phyloP scores from a whole-genome alignment of 92 coral and sea anemone genomes.

The Phenganax stokvisi region DNA sequence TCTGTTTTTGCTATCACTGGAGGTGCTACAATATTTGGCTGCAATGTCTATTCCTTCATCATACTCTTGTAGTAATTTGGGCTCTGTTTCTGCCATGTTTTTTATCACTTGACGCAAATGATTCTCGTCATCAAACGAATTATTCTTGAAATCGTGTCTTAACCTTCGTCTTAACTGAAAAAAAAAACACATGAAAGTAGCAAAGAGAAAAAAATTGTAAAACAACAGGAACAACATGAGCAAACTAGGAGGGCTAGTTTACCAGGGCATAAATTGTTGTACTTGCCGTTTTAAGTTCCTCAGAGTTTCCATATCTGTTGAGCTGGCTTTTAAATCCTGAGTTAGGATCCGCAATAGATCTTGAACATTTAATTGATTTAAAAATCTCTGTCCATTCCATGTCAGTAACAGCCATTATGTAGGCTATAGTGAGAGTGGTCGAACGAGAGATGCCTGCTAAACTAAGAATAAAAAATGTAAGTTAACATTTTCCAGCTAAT shows the following conservation, averaged over 20 bases:
- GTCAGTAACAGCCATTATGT: conserved; percentile 77
- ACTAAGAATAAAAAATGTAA: conserved; percentile 37
- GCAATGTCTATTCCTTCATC: conserved; percentile 19
- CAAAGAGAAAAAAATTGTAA: no score
- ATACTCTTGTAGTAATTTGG: not conserved
- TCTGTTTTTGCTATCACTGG: not conserved
- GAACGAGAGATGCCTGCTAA: conserved; percentile 89
- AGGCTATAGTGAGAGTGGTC: conserved; percentile 78
- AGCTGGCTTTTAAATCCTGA: conserved; percentile 85
- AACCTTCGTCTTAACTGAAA: conserved; percentile 19
- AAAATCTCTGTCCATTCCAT: conserved; percentile 74
- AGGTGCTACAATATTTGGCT: conserved; percentile 19
- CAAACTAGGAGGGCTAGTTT: no score
- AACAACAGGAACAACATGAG: no score
- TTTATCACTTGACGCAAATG: not conserved
- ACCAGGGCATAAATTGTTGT: not conserved
- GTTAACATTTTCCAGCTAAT: not conserved
- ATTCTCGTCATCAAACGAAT: conserved; percentile 39
- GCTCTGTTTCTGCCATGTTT: conserved; percentile 20
- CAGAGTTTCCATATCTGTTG: conserved; percentile 62
- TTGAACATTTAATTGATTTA: conserved; percentile 63
- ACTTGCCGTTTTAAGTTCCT: conserved; percentile 53
- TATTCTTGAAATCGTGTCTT: conserved; percentile 44
- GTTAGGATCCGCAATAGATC: conserved; percentile 84
- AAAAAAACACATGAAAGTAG: not conserved